phyloP scores from a whole-genome alignment of 2,888 invertebrate genomes.

The Hypercompe scribonia region DNA sequence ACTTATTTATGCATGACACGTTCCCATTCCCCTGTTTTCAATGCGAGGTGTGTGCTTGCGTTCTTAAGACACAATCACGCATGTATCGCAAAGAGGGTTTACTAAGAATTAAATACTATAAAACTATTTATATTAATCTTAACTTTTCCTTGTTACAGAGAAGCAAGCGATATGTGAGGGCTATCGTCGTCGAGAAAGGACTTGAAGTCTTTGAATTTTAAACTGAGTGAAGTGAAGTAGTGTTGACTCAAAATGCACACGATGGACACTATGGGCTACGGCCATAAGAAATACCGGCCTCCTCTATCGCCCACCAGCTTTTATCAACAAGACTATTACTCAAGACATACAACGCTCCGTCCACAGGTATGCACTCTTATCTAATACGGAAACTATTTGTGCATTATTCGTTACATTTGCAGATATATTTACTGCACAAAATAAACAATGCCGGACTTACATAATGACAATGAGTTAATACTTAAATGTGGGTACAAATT shows the following conservation, averaged over 20 bases:
- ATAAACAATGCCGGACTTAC: background rate
- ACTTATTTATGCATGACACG: conserved; percentile 54
- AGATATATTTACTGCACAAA: conserved; percentile 1
- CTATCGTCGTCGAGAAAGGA: conserved; percentile 12
- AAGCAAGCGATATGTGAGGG: conserved; percentile 55
- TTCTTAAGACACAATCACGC: conserved; percentile 35
- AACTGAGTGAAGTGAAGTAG: conserved; percentile 52
- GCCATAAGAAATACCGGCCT: conserved; percentile 88
- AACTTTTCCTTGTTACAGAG: conserved; percentile 53
- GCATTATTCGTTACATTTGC: conserved; percentile 12
- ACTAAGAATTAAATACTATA: conserved; percentile 12
- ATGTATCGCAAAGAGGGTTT: conserved; percentile 39
- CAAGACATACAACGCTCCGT: conserved; percentile 81
- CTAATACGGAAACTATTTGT: conserved; percentile 17
- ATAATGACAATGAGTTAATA: no score
- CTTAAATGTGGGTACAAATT: no score
- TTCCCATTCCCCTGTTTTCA: conserved; percentile 43
- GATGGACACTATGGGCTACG: conserved; percentile 89
- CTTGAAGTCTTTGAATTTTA: conserved; percentile 23
- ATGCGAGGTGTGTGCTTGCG: conserved; percentile 55
- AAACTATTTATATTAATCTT: background rate
- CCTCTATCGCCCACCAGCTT: conserved; percentile 87
- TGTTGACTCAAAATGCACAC: conserved; percentile 74
- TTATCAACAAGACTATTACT: conserved; percentile 86
- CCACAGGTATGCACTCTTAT: conserved; percentile 74